A percentile compares a stretch with the other conserved stretches of the same genome.
phyloP scores from a whole-genome alignment of 1,140 invertebrate genomes.

The Pemphigus obesinymphae region DNA sequence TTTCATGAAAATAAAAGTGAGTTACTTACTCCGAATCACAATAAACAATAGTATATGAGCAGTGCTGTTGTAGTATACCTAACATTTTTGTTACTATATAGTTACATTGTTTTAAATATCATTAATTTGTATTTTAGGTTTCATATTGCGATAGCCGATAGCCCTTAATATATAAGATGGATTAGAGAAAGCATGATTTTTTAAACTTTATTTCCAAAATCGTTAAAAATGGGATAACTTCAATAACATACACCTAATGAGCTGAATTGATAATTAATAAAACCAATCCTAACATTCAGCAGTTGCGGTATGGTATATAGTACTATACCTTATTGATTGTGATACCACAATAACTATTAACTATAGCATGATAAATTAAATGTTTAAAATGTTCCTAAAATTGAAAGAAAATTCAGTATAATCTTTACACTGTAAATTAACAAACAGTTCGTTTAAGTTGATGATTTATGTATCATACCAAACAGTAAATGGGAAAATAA shows the following conservation, averaged over 20 bases:
- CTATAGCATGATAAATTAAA: no score
- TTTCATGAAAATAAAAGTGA: no score
- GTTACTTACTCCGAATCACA: no score
- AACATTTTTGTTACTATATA: background rate
- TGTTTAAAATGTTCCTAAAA: background rate
- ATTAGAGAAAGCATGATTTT: background rate
- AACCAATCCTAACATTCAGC: background rate
- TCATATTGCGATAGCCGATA: no score
- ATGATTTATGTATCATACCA: background rate
- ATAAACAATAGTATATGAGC: no score
- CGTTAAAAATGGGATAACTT: background rate
- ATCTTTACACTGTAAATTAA: background rate
- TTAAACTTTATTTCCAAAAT: background rate
- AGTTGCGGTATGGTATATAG: background rate
- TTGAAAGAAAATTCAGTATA: background rate
- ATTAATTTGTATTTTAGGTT: background rate
- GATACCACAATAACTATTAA: background rate
- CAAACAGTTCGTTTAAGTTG: background rate
- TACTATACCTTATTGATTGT: background rate
- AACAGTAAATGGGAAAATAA: background rate
- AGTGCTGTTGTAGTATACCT: no score
- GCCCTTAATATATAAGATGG: no score
- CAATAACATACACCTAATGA: background rate
- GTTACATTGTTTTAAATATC: background rate
- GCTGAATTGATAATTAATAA: background rate